Conservation (phyloP, 1,140 invertebrate genomes). For the Sminthurinus signatus region DNA sequence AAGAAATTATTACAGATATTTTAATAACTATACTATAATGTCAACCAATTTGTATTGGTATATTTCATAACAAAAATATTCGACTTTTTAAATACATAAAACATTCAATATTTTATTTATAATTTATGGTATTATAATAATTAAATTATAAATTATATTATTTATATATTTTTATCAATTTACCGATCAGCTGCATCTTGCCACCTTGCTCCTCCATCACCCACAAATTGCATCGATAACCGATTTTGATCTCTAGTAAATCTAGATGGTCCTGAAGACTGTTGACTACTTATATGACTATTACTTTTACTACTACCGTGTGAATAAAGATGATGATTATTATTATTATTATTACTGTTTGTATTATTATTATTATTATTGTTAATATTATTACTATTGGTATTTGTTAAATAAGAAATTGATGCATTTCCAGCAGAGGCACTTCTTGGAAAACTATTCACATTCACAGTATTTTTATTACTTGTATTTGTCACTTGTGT, state of each 20-base stretch:
- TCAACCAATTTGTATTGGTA: no score
- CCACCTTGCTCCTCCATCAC: constrained; percentile 65
- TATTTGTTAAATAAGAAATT: no score
- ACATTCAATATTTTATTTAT: no score
- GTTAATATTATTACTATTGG: no score
- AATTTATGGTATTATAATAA: no score
- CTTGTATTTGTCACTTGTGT: background rate
- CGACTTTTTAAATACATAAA: no score
- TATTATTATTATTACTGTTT: constrained; percentile 4
- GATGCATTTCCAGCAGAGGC: background rate
- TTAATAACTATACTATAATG: background rate
- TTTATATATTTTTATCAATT: no score
- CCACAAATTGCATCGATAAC: constrained; percentile 82
- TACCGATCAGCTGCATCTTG: constrained; percentile 72
- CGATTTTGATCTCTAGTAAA: constrained; percentile 59
- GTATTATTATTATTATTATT: constrained; percentile 2
- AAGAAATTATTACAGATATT: background rate
- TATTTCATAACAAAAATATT: no score
- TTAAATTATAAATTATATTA: no score
- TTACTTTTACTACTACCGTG: constrained; percentile 9
- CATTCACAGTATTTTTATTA: background rate
- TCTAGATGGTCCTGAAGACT: constrained; percentile 27
- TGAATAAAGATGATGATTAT: constrained; percentile 3
- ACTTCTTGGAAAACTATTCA: constrained; percentile 3
- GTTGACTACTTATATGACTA: constrained; percentile 1